phyloP scores from a whole-genome alignment of 2,888 invertebrate genomes.

The Nomada ruficornis region DNA sequence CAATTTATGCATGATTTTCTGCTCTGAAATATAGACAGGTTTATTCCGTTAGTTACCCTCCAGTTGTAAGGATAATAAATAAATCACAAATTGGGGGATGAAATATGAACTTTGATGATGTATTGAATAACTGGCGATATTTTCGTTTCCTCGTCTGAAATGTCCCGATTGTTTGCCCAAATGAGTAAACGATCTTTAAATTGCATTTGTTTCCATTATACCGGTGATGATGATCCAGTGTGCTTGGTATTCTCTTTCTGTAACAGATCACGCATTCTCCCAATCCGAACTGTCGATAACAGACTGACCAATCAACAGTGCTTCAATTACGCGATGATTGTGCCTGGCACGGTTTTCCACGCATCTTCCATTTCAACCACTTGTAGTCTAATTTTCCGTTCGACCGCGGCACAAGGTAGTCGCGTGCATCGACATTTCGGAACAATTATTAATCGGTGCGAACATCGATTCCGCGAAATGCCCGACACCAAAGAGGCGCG shows the following conservation, averaged over 20 bases:
- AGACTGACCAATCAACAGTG: conserved; percentile 42
- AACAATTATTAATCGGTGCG: conserved; percentile 49
- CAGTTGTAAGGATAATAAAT: no score
- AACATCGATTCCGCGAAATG: conserved; percentile 48
- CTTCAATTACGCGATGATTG: conserved; percentile 34
- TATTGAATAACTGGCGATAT: no score
- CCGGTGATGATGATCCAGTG: neutral
- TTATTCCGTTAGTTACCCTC: no score
- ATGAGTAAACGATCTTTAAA: neutral
- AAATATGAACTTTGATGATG: no score
- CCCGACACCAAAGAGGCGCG: conserved; percentile 19
- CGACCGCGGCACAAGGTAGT: conserved; percentile 29
- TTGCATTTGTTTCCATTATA: neutral
- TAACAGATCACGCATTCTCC: conserved; percentile 23
- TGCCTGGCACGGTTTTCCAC: conserved; percentile 27
- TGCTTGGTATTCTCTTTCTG: neutral
- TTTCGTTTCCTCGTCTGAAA: neutral
- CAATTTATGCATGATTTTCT: no score
- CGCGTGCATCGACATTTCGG: conserved; percentile 10
- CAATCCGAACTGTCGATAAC: conserved; percentile 24
- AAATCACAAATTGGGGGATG: no score
- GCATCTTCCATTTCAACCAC: conserved; percentile 37
- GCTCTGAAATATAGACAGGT: no score
- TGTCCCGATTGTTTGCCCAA: neutral
- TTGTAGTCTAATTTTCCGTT: conserved; percentile 45